Conservation (phyloP, 2,113 vertebrate genomes). For the Meles meles region DNA sequence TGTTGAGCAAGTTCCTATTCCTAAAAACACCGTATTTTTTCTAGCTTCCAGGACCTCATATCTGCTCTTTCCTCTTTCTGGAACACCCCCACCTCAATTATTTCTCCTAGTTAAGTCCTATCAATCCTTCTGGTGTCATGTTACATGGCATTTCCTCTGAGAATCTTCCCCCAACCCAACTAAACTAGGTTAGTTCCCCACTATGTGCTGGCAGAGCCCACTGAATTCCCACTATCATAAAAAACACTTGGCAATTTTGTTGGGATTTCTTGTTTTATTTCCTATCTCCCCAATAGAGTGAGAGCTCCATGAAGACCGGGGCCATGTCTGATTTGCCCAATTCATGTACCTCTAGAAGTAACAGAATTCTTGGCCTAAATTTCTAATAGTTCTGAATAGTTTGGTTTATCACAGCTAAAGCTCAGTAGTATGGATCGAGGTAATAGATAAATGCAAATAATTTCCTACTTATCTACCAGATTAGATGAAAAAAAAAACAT, state of each 20-base stretch:
- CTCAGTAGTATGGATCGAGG: background rate
- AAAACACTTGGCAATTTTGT: background rate
- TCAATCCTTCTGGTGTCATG: background rate
- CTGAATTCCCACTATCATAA: slow-evolving; percentile 17
- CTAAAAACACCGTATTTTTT: background rate
- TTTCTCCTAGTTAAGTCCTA: background rate
- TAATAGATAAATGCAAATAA: background rate
- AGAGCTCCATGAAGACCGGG: background rate
- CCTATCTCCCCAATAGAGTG: background rate
- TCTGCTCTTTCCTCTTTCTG: background rate
- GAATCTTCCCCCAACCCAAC: background rate
- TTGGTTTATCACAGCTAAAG: slow-evolving; percentile 4
- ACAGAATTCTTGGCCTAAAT: background rate
- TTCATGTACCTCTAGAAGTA: background rate
- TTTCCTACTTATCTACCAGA: background rate
- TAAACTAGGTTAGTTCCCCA: background rate
- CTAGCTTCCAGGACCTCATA: background rate
- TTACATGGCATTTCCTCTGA: background rate
- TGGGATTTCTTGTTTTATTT: background rate
- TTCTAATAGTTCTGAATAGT: background rate
- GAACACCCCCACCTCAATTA: background rate
- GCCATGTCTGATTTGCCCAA: background rate
- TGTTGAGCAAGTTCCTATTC: background rate
- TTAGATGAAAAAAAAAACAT: slow-evolving; percentile 23
- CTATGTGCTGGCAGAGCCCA: background rate